Evolutionary conservation across 2,113 vertebrate species (phyloP), one percentile per base, ranked within the genome.

Genomic region (Pluvialis apricaria): DNA sequence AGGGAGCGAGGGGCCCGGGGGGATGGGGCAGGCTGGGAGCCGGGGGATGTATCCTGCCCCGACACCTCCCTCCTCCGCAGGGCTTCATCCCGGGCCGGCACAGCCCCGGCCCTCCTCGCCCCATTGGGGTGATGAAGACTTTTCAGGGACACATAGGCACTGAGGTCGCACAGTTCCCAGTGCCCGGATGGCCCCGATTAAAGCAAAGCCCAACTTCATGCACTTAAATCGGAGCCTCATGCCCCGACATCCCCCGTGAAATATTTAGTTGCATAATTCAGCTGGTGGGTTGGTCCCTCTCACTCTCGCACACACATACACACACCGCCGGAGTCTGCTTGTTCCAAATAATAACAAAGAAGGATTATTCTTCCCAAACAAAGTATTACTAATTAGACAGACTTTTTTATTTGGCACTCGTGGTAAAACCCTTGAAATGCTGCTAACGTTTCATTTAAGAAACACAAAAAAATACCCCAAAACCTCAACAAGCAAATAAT

Each of bases 311-410:
- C 73, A 25, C 21, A 42, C 17, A 18, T 5, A 15, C 51, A 9
- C 82, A 19, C 54, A 22, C 31, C 22, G 28, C 64, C 77, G 28
- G 7, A 32, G 42, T 32, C 90, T 71, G 62, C 68, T 90, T 61
- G 8, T 57, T 90, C 79, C 90, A 83, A 90, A 71, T 76, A 91
- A 51, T 69, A 78, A 54, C 24, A 34, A 65, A 73, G 86, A 71
- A 38, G 82, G 79, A 86, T 94, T 66, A 52, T 71, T 93, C 82
- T 84, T 79, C 82, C 82, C 68, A 90, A 82, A 96, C 42, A 92
- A 93, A 95, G 62, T 94, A 52, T 51, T 70, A 40, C 84, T 92
- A 90, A 93, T 94, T 83, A 93, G 62, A 60, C 70, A 47, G 83
- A 64, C 32, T 69, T 90, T 69, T 83, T 51, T 79, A 71, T 79